Percentiles rank a stretch among this genome's conserved stretches.
phyloP scores from a whole-genome alignment of 2,113 vertebrate genomes.

The Phoxinus phoxinus region DNA sequence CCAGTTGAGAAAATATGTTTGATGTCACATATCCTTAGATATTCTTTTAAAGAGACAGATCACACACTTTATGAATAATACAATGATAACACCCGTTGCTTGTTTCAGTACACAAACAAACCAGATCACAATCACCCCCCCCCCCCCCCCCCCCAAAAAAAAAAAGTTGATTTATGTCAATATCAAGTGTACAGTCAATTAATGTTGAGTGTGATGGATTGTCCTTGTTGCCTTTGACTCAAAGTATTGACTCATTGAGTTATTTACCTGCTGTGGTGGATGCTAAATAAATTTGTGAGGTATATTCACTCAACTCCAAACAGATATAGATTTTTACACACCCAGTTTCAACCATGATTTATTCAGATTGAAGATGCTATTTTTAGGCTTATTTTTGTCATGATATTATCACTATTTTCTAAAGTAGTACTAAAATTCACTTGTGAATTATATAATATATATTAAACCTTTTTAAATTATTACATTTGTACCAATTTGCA shows the following conservation, averaged over 20 bases:
- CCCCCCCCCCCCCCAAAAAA: too few relatives aligned
- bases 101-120: slow-evolving; percentile 21
- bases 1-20: neutral
- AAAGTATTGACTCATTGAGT: slow-evolving; percentile 30
- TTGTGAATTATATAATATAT: neutral
- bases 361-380: slow-evolving; percentile 20
- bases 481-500: too few relatives aligned
- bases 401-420: neutral
- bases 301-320: slow-evolving; percentile 37
- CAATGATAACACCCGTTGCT: slow-evolving; percentile 29
- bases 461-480: too few relatives aligned
- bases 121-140: slow-evolving; percentile 21
- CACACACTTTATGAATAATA: slow-evolving; percentile 66
- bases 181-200: slow-evolving; percentile 37
- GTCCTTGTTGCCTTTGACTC: slow-evolving; percentile 14
- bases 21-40: neutral
- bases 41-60: slow-evolving; percentile 76
- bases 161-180: slow-evolving; percentile 20
- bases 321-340: slow-evolving; percentile 23
- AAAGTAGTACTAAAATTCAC: neutral
- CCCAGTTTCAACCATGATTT: slow-evolving; percentile 4
- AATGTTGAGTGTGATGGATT: slow-evolving; percentile 50
- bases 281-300: slow-evolving; percentile 28
- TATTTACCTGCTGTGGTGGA: slow-evolving; percentile 21
- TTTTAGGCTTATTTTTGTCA: neutral